Evolutionary conservation across 2,888 invertebrate genomes (phyloP), one percentile per base, ranked within the genome.

Genomic region (Stenichneumon culpator): DNA sequence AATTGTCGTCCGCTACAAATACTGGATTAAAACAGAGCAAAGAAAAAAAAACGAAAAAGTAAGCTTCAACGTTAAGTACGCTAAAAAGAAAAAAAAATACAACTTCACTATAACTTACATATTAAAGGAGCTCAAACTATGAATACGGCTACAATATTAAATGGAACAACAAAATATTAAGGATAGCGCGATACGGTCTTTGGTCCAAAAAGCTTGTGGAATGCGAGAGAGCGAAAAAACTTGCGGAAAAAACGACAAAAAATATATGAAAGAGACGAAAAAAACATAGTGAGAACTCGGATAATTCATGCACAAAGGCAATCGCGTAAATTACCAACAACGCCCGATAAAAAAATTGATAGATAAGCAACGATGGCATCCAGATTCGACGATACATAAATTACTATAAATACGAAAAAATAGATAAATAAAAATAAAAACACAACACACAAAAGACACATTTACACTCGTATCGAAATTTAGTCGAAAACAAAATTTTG

Each of bases 1-100:
- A 92, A 92, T 92, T 89, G 89, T 93, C 93, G 91, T 93, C 92
- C 92, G 92, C 90, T 93, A 91, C 86, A 89, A 91, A 90, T 92
- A 92, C 90, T 92, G 90, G 91, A 91, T 89, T 73, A 82, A 90
- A 67, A 39, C 73, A 82, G 74, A 77, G 52, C 60, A 86, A 69
- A 52, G 22, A 82, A 67, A 54, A 79, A 83, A 78, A 60, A 88
- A 84, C 87, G 88, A 87, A 68, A 60, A 68, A 77, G 78, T 87
- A 90, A 90, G 91, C 92, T 92, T 92, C 87, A 89, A 91, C 90
- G 88, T 90, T 82, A 83, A 87, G 84, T 87, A 88, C 65, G 83
- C 83, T 87, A 86, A 87, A 80, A 88, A 67, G 28, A 54, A 70
- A 84, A 86, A 86, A 74, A 88, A 86, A 88, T 88, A 89, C 87